phyloP scores from a whole-genome alignment of 2,797 vertebrate species.

The Macropus fuliginosus region DNA sequence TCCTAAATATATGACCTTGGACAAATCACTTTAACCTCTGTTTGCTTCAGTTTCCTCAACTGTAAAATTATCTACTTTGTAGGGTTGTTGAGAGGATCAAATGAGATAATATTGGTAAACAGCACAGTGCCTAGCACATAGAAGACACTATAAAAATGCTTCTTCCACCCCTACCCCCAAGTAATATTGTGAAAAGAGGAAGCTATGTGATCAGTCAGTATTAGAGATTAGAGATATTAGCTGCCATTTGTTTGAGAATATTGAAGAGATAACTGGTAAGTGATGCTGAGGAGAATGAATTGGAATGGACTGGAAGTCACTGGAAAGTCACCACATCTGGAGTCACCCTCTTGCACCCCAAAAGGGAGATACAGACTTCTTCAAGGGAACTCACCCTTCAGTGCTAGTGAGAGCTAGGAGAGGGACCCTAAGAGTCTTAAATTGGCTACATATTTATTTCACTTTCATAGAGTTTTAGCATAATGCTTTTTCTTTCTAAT shows the following conservation, averaged over 20 bases:
- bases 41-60: neutral
- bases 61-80: neutral
- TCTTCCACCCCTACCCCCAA: neutral
- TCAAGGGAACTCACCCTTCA: neutral
- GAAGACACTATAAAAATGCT: neutral
- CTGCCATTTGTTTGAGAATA: neutral
- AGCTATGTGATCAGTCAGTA: neutral
- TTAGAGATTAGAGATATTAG: neutral
- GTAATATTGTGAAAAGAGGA: neutral
- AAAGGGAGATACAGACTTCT: neutral
- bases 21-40: neutral
- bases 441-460: conserved; percentile 19
- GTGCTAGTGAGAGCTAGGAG: neutral
- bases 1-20: neutral
- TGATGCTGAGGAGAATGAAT: neutral
- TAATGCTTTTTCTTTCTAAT: neutral
- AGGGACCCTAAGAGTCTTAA: neutral
- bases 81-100: neutral
- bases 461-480: conserved; percentile 12
- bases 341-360: neutral
- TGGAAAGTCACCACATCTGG: neutral
- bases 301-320: neutral
- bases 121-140: neutral
- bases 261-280: neutral
- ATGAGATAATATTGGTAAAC: neutral